These are phyloP conservation scores for Stictocephala bisonia DNA, from an alignment of 2,888 invertebrate genomes.

Conservation along the genomic window DNA sequence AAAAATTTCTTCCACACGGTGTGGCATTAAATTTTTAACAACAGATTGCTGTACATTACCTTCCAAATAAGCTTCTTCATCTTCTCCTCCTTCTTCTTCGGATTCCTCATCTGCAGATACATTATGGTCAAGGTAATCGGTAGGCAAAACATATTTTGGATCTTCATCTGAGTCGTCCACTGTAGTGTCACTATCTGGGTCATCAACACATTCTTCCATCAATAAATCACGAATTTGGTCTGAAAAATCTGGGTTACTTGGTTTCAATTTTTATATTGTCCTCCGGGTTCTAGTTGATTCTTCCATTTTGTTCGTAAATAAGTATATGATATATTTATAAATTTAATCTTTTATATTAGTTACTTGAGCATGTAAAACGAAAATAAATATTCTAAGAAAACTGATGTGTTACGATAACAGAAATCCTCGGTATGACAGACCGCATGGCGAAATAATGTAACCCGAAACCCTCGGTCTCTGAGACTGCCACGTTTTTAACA, in stretches of 20 bases:
- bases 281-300: neutral
- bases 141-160: conserved; percentile 17
- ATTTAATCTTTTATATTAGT: neutral
- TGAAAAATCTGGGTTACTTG: neutral
- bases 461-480: conserved; percentile 7
- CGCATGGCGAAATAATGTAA: neutral
- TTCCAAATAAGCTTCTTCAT: too few relatives aligned
- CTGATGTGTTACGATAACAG: neutral
- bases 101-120: conserved; percentile 1
- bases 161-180: conserved; percentile 27
- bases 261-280: conserved; percentile 1
- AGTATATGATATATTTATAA: neutral
- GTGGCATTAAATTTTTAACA: too few relatives aligned
- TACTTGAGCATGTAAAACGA: neutral
- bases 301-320: neutral
- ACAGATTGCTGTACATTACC: too few relatives aligned
- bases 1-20: neutral
- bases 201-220: conserved; percentile 14
- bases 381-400: neutral
- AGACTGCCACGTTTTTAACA: neutral
- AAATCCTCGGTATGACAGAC: neutral
- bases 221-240: neutral
- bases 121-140: neutral
- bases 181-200: conserved; percentile 11
- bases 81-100: neutral